Evolutionary conservation across 1,140 invertebrate genomes (phyloP), one percentile per base, ranked within the genome.

Genomic region (Cyclargus thomasi): DNA sequence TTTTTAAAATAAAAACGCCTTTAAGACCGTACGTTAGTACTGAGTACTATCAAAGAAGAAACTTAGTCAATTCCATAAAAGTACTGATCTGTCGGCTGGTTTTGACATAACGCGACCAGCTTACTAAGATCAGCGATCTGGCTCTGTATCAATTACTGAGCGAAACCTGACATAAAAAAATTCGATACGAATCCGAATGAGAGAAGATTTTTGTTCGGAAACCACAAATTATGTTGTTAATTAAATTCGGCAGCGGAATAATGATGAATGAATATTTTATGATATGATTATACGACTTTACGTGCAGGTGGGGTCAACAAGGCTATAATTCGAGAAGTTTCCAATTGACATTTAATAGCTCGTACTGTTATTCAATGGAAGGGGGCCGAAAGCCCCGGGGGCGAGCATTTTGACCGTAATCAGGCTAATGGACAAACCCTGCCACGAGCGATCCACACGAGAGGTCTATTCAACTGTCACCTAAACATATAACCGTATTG

Each of bases 391-490:
- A 70, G 68, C 63, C 67, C 64, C 14, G 62, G 64, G 67, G 65
- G 23, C 63, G 47, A 53, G 63, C 39, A 62, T 69, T 72, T 47
- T 68, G 62, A 64, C 55, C 65, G 64, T 69, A 69, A 71, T 70
- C 64, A 70, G 62, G 39, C 62, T 73, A 67, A 69, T 68, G 68
- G 66, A 70, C 71, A 73, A 68, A 73, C 68, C 67, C 63, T 64
- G 67, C 67, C 67, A 57, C 22, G 53, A 63, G 75, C 75, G 77
- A 71, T 78, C 75, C 76, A 71, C 71, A 77, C 67, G 73, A 72
- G 74, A 75, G 57, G 69, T 69, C 80, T 72, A 75, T 77, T 79
- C 76, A 72, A 74, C 74, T 78, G 62, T 68, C 53, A 57, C 62
- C 67, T 64, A 57, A 64, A 62, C 65, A 57, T 62, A 67, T 67